These are phyloP conservation scores for Brachyalestes nurse DNA, from an alignment of 2,797 vertebrate genomes.

Conservation along the genomic window DNA sequence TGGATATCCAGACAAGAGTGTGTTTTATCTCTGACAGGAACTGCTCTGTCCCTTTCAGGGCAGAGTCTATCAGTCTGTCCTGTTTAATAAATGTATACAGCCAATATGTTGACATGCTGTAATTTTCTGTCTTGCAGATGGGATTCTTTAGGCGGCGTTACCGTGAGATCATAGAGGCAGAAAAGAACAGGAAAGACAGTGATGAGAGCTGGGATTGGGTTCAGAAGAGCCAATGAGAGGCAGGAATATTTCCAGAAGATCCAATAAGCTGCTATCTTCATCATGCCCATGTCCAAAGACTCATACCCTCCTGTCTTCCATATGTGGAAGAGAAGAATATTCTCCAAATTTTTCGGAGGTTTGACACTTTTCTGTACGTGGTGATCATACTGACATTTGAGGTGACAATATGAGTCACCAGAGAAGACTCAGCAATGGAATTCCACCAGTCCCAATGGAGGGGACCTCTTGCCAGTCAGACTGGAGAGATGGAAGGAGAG, in stretches of 20 bases:
- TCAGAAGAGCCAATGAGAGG: constrained; percentile 84
- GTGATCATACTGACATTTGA: constrained; percentile 77
- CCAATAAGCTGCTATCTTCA: constrained; percentile 68
- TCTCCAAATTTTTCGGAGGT: constrained; percentile 99
- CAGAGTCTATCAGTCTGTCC: neutral
- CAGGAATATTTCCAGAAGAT: constrained; percentile 86
- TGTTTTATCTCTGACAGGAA: neutral
- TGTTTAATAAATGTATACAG: neutral
- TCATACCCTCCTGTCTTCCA: constrained; percentile 92
- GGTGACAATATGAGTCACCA: constrained; percentile 79
- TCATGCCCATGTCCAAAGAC: constrained; percentile 73
- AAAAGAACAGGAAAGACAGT: constrained; percentile 96
- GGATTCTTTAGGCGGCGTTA: constrained; percentile 98
- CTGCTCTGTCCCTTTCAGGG: neutral
- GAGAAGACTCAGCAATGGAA: constrained; percentile 78
- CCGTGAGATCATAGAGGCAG: constrained; percentile 97
- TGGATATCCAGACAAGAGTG: neutral
- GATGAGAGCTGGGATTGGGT: constrained; percentile 99
- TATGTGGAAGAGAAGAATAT: constrained; percentile 99
- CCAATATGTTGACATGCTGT: constrained; percentile 4
- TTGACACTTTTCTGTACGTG: constrained; percentile 75
- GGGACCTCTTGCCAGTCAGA: constrained; percentile 60
- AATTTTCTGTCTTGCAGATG: constrained; percentile 81
- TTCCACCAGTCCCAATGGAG: constrained; percentile 74
- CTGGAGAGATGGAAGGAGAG: constrained; percentile 73